phyloP scores from a whole-genome alignment of 23 tunicate species.

The Styela plicata region DNA sequence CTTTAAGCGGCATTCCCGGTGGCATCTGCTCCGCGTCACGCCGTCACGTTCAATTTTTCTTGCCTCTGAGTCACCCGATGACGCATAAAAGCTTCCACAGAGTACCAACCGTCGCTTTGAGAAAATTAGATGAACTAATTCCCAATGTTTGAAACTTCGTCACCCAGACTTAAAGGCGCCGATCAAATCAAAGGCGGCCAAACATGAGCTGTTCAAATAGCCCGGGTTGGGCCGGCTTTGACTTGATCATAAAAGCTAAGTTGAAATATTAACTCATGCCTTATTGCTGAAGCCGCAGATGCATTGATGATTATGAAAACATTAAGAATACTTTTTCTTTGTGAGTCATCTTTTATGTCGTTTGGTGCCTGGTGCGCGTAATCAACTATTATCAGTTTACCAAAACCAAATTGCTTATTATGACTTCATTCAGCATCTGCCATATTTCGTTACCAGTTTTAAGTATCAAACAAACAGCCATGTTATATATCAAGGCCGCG shows the following conservation, averaged over 20 bases:
- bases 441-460: no score
- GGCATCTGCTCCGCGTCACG: neutral
- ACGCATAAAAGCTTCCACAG: neutral
- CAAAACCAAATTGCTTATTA: neutral
- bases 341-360: neutral
- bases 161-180: neutral
- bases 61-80: neutral
- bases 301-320: neutral
- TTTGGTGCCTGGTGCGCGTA: neutral
- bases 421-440: neutral
- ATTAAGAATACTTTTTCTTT: neutral
- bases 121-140: neutral
- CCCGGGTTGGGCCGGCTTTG: no score
- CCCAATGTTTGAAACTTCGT: neutral
- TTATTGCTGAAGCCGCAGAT: neutral
- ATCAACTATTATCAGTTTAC: neutral
- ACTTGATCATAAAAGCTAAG: no score
- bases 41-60: neutral
- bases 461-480: neutral
- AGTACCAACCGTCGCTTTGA: neutral
- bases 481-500: neutral
- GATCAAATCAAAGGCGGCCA: neutral
- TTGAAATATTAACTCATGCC: neutral
- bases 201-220: neutral
- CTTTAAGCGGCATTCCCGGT: neutral